phyloP scores from a whole-genome alignment of 2,797 vertebrate genomes.

The Ispidina picta region DNA sequence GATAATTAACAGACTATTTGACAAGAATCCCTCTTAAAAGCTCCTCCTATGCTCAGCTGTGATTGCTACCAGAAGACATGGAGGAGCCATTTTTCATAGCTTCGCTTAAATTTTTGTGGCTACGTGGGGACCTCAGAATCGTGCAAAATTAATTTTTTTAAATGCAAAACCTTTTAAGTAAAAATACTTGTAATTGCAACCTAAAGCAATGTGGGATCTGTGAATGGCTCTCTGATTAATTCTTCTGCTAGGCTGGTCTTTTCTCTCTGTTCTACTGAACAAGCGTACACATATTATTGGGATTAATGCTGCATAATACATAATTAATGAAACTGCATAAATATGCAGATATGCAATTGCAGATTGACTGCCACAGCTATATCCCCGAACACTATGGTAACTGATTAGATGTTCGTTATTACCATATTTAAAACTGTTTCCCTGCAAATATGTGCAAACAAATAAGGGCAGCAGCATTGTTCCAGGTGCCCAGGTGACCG shows the following conservation, averaged over 20 bases:
- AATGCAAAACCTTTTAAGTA: constrained; percentile 55
- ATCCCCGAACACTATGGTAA: constrained; percentile 49
- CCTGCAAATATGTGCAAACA: constrained; percentile 36
- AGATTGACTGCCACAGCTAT: constrained; percentile 63
- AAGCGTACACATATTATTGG: constrained; percentile 56
- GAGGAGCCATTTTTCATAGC: constrained; percentile 32
- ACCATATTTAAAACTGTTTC: constrained; percentile 45
- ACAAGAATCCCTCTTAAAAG: constrained; percentile 7
- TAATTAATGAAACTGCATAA: constrained; percentile 74
- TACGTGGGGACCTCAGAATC: constrained; percentile 34
- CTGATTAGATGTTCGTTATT: constrained; percentile 66
- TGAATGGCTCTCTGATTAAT: constrained; percentile 41
- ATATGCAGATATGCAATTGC: constrained; percentile 78
- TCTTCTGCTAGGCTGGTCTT: constrained; percentile 10
- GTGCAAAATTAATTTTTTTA: constrained; percentile 52
- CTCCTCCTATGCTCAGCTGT: neutral
- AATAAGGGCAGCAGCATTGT: neutral
- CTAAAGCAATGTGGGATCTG: constrained; percentile 35
- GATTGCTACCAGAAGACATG: neutral
- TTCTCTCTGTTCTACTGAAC: constrained; percentile 21
- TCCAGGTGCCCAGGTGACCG: accelerated
- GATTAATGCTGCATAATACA: constrained; percentile 65
- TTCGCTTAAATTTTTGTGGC: constrained; percentile 41
- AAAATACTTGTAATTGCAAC: constrained; percentile 64
- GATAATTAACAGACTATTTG: constrained; percentile 41